These are phyloP conservation scores for Caenorhabditis parvicauda DNA, from an alignment of 2,888 invertebrate genomes.

Conservation along the genomic window DNA sequence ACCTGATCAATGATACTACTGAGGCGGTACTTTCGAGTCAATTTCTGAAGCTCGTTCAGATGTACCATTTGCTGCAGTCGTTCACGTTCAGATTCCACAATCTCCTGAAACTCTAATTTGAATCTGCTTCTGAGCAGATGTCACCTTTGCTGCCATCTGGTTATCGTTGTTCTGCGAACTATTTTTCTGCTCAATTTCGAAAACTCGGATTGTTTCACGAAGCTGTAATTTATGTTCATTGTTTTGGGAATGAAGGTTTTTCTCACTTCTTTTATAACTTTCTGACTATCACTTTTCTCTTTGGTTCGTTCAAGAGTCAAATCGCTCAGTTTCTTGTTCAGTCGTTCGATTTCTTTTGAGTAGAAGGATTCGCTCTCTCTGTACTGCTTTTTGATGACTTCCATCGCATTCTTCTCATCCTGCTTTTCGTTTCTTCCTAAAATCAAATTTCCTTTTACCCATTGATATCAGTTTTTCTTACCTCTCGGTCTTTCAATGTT, in stretches of 20 bases:
- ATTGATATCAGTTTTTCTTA: background rate
- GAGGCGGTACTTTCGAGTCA: constrained; percentile 61
- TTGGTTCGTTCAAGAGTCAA: constrained; percentile 35
- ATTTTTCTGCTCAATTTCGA: constrained; percentile 61
- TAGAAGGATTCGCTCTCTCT: constrained; percentile 59
- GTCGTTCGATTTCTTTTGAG: constrained; percentile 47
- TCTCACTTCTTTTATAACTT: constrained; percentile 34
- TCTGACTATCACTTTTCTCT: constrained; percentile 41
- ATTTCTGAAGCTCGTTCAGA: constrained; percentile 57
- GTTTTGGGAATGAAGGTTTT: background rate
- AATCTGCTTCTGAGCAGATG: background rate
- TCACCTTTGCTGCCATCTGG: constrained; percentile 36
- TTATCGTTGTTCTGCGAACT: constrained; percentile 42
- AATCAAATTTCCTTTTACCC: background rate
- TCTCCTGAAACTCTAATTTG: constrained; percentile 21
- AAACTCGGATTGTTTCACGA: constrained; percentile 54
- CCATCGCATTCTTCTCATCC: constrained; percentile 48
- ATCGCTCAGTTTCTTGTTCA: constrained; percentile 54
- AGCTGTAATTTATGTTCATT: constrained; percentile 31
- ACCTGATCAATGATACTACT: constrained; percentile 60
- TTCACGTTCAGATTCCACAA: constrained; percentile 54
- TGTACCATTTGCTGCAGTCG: constrained; percentile 57
- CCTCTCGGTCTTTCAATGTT: constrained; percentile 38
- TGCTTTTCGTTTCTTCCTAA: constrained; percentile 39
- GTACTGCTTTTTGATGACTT: constrained; percentile 58